Percentiles rank a stretch among this genome's conserved stretches.
These are phyloP conservation scores for Spilosoma lubricipeda DNA, from an alignment of 2,888 invertebrate species.

Conservation along the genomic window DNA sequence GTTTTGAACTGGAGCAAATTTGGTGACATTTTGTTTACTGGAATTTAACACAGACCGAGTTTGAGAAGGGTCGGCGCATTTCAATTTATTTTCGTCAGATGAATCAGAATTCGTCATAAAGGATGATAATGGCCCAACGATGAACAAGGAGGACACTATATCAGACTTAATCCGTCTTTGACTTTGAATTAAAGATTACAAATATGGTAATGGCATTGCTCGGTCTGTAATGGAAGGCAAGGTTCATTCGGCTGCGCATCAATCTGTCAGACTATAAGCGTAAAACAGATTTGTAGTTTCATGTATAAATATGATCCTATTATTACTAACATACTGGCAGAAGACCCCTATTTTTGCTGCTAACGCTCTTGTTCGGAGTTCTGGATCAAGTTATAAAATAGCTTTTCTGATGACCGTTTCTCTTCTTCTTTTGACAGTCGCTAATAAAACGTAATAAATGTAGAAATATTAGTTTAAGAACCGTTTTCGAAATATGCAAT, in stretches of 20 bases:
- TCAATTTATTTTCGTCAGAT: constrained; percentile 5
- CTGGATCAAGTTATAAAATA: no score
- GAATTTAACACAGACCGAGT: constrained; percentile 1
- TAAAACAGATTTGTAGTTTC: no score
- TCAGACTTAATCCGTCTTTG: neutral
- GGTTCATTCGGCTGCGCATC: neutral
- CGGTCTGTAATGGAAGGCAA: no score
- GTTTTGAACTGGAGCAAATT: constrained; percentile 10
- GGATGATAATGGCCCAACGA: neutral
- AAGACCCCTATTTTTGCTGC: no score
- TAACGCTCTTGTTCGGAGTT: no score
- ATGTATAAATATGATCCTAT: no score
- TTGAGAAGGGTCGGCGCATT: constrained; percentile 12
- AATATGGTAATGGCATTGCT: no score
- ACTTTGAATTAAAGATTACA: neutral
- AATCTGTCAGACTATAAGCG: no score
- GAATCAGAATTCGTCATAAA: constrained; percentile 1
- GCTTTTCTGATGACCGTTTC: no score
- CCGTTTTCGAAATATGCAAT: neutral
- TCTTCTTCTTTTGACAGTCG: no score
- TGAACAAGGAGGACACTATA: neutral
- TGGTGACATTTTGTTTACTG: constrained; percentile 15
- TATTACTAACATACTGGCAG: no score
- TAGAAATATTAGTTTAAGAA: neutral
- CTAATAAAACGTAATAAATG: no score